phyloP scores from a whole-genome alignment of 2,113 vertebrate genomes.

The Irena cyanogastra region DNA sequence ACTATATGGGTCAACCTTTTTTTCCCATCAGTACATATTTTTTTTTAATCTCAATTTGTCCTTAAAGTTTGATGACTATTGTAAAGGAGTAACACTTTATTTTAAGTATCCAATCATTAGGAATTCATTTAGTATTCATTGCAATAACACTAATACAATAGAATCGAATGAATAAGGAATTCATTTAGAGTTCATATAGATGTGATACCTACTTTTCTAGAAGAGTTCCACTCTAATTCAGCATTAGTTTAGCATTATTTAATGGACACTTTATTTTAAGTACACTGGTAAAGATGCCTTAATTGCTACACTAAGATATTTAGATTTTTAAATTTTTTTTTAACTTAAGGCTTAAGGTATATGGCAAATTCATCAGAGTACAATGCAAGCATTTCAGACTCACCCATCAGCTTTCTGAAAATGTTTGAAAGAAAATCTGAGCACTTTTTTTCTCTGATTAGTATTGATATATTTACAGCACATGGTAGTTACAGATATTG shows the following conservation, averaged over 20 bases:
- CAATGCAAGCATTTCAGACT: background rate
- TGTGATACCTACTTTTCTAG: conserved; percentile 51
- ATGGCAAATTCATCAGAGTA: background rate
- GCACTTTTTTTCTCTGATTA: background rate
- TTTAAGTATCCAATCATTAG: conserved; percentile 71
- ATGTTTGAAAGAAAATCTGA: background rate
- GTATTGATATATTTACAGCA: background rate
- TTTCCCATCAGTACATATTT: background rate
- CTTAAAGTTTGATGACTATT: conserved; percentile 59
- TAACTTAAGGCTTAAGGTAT: background rate
- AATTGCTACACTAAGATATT: conserved; percentile 20
- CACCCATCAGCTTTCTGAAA: background rate
- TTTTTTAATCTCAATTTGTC: conserved; percentile 34
- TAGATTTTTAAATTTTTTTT: background rate
- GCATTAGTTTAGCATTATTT: conserved; percentile 42
- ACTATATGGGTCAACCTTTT: background rate
- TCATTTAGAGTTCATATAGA: conserved; percentile 60
- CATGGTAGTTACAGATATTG: background rate
- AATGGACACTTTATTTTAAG: conserved; percentile 65
- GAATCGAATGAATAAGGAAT: conserved; percentile 61
- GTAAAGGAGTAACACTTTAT: conserved; percentile 66
- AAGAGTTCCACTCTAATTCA: conserved; percentile 50
- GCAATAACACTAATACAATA: conserved; percentile 66
- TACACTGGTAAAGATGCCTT: conserved; percentile 31
- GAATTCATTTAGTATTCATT: conserved; percentile 68